Base-by-base conservation (phyloP, 2,888 invertebrate genomes). In the Podotricha telesiphe region DNA sequence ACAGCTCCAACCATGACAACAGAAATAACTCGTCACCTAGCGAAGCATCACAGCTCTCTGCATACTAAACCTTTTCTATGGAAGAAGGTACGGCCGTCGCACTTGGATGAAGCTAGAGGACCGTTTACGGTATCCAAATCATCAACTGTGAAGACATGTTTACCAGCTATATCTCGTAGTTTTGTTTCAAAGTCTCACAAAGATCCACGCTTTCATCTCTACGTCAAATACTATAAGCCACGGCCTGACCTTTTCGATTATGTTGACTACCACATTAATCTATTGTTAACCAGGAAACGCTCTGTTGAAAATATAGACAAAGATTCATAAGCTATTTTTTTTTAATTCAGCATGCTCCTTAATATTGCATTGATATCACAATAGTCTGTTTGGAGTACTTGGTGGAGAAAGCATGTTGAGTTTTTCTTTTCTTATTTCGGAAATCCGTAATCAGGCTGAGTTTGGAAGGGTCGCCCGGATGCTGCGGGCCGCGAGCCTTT, bases 401-500 rank as follows among this genome's bases (percentile, higher is more conserved):
- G 79, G 77, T 77, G n/a, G n/a, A 73, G 69, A 74, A 73, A 71
- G 71, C 71, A 73, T 73, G 74, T 73, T 72, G 71, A 65, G 82
- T 89, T 91, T 90, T 82, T 81, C 86, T 89, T 90, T 86, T 86
- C 88, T 90, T 87, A 84, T 82, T 55, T 88, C 91, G 93, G 92
- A 92, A 86, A 91, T 93, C 91, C 92, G 91, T 93, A 91, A 93
- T 92, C 92, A 91, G 88, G 87, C 90, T 89, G 92, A 92, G 93
- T 93, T 93, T 89, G 89, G 91, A 89, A 90, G 89, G 92, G 91
- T 89, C 91, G 79, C 83, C 91, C 93, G 92, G 93, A 92, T 90
- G 92, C 91, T 90, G 85, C 84, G 88, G 86, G 89, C 91, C 89
- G 87, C 90, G 87, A 88, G 90, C 88, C 92, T 93, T 92, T 93